Evolutionary conservation across 2,113 vertebrate genomes (phyloP), one percentile per base, ranked within the genome.

Genomic region (Trogon surrucura): DNA sequence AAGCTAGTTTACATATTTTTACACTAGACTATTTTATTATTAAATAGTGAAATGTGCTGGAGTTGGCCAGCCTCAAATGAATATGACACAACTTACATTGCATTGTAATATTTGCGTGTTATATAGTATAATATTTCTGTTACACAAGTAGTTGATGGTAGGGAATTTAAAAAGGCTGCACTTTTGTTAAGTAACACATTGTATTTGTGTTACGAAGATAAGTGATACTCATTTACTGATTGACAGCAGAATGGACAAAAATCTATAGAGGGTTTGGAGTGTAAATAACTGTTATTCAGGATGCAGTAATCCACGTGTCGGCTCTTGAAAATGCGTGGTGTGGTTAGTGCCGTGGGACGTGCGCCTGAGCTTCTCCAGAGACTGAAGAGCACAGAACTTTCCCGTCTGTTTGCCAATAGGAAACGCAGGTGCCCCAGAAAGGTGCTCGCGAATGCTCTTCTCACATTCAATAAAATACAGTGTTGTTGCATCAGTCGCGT

Each of bases 1-100:
- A 95, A 97, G 78, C 95, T 97, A 95, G 95, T 94, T 98, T 97
- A 93, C 91, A 87, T 97, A 97, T 96, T 97, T 97, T 97, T 97
- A 97, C 97, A 96, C 89, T 95, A 96, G 84, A 95, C 96, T 97
- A 70, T 94, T 97, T 96, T 93, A 91, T 93, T 96, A 90, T 96
- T 97, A 96, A 98, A 97, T 97, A 98, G 95, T 88, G 95, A 96
- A 97, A 95, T 96, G 88, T 97, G 79, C 96, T 97, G 94, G 69
- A 93, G 88, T 95, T 97, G 95, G 96, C 95, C 71, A 91, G 85
- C 83, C 87, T 97, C 96, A 97, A 97, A 47, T 86, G 91, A 95
- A 95, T 97, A 58, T 95, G 95, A 97, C 91, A 97, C 89, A 96
- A 97, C 88, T 95, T 97, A 80, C 92, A 96, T 93, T 96, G 91